phyloP scores from a whole-genome alignment of 2,888 invertebrate species.

The Orthonychiurus folsomi region DNA sequence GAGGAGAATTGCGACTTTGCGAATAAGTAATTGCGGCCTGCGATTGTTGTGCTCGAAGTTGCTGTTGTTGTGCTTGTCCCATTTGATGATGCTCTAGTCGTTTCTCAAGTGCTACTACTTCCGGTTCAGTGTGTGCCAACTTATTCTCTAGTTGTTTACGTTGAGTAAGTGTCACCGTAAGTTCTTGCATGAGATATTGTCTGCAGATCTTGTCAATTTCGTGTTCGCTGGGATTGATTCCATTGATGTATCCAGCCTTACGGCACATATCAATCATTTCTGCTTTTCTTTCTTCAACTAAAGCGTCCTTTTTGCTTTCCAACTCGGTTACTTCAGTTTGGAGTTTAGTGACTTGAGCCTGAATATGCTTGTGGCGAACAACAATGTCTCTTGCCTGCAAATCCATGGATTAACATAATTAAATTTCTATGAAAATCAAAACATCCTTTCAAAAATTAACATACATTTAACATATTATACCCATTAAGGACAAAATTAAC shows the following conservation, averaged over 20 bases:
- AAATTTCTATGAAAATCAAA: background rate
- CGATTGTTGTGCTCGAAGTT: too few relatives aligned
- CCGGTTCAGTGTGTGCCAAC: constrained; percentile 64
- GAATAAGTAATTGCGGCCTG: constrained; percentile 17
- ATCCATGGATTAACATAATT: constrained; percentile 9
- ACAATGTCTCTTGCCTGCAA: constrained; percentile 58
- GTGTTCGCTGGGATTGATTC: constrained; percentile 44
- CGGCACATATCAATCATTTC: constrained; percentile 61
- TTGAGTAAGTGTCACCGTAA: constrained; percentile 71
- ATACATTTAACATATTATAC: too few relatives aligned
- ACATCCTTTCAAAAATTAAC: too few relatives aligned
- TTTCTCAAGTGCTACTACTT: constrained; percentile 65
- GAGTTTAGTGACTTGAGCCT: constrained; percentile 75
- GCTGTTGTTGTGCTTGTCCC: constrained; percentile 49
- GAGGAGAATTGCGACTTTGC: constrained; percentile 26
- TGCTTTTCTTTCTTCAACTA: constrained; percentile 63
- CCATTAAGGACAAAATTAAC: too few relatives aligned
- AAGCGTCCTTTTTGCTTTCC: constrained; percentile 65
- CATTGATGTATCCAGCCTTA: constrained; percentile 42
- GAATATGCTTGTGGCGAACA: constrained; percentile 80
- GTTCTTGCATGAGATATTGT: constrained; percentile 54
- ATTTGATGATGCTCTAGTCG: constrained; percentile 48
- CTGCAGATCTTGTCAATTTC: constrained; percentile 33
- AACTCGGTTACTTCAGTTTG: constrained; percentile 63
- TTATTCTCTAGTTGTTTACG: constrained; percentile 75